Percentiles rank a stretch among this genome's conserved stretches.
These are phyloP conservation scores for Torymus texanus DNA, from an alignment of 2,888 invertebrate species.

Conservation along the genomic window DNA sequence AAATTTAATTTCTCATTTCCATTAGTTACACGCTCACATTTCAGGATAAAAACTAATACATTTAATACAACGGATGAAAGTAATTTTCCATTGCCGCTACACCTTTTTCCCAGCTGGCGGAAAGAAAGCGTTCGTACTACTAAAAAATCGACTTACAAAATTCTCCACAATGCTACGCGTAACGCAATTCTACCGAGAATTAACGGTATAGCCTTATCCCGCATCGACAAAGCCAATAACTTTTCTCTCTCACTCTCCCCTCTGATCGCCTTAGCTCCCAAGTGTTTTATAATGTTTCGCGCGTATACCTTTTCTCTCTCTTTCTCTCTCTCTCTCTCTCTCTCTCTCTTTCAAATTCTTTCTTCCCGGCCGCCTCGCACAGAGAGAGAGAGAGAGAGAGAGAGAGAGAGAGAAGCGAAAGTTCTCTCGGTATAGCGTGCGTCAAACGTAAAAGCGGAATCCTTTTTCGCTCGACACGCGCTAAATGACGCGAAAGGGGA, in stretches of 20 bases:
- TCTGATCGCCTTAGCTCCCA: conserved; percentile 34
- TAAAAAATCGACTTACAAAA: neutral
- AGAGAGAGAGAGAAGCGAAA: neutral
- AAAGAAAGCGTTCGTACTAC: too few species aligned
- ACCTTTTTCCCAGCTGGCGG: too few species aligned
- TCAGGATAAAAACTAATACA: too few species aligned
- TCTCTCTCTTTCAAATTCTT: neutral
- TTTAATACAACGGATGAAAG: neutral
- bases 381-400: too few species aligned
- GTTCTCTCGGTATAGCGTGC: too few species aligned
- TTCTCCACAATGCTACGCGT: neutral
- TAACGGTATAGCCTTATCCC: neutral
- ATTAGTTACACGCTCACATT: too few species aligned
- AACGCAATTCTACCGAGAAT: neutral
- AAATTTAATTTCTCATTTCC: too few species aligned
- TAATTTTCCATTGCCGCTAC: too few species aligned
- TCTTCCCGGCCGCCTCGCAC: too few species aligned
- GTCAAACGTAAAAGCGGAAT: neutral
- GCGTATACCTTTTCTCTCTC: neutral
- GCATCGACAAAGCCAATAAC: conserved; percentile 18
- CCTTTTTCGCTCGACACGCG: conserved; percentile 25
- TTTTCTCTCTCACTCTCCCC: neutral
- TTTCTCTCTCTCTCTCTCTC: neutral
- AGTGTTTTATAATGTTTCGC: conserved; percentile 8
- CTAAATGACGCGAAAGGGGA: conserved; percentile 34